A percentile compares a stretch with the other conserved stretches of the same genome.
Conservation (phyloP, 2,888 invertebrate species). For the Hypomecis atomaria region DNA sequence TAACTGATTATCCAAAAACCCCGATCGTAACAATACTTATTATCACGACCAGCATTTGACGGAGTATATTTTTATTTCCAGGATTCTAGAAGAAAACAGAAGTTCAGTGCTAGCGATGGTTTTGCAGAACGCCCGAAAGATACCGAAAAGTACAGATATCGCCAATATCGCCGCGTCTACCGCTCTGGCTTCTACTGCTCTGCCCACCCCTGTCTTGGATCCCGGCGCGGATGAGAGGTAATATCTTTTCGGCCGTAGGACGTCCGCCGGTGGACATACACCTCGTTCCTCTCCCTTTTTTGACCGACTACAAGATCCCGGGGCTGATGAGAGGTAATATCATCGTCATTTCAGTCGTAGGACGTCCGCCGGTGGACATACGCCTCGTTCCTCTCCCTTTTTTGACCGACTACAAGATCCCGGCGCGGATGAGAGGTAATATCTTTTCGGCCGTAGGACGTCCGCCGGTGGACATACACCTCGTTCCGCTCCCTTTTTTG, state of each 20-base stretch:
- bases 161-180: slow-evolving; percentile 4
- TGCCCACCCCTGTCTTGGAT: slow-evolving; percentile 40
- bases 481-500: too few relatives aligned
- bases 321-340: too few relatives aligned
- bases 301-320: too few relatives aligned
- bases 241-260: slow-evolving; percentile 27
- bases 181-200: too few relatives aligned
- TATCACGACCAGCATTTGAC: not conserved
- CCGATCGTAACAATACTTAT: not conserved
- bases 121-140: slow-evolving; percentile 72
- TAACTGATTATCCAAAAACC: too few relatives aligned
- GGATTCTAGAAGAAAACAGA: slow-evolving; percentile 73
- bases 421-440: slow-evolving; percentile 44
- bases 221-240: slow-evolving; percentile 46
- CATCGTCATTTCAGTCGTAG: too few relatives aligned
- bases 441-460: slow-evolving; percentile 43
- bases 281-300: too few relatives aligned
- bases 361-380: too few relatives aligned
- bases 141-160: slow-evolving; percentile 58
- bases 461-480: slow-evolving; percentile 51
- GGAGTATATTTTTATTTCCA: slow-evolving; percentile 47
- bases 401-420: too few relatives aligned
- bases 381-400: too few relatives aligned
- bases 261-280: slow-evolving; percentile 57
- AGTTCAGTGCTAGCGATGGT: slow-evolving; percentile 76